phyloP scores from a whole-genome alignment of 1,140 invertebrate species.

The Chelonus insularis region DNA sequence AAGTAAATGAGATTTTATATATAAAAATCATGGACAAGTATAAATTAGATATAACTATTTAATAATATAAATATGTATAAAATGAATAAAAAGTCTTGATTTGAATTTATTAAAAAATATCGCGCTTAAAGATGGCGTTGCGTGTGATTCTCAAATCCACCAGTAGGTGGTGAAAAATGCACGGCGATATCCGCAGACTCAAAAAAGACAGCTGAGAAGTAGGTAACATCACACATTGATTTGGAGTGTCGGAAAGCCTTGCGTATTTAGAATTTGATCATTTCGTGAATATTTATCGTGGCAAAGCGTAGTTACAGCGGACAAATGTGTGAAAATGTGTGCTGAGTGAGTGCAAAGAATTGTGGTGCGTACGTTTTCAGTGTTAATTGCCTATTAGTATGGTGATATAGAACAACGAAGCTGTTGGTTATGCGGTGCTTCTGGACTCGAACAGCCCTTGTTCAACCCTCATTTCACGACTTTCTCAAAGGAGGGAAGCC shows the following conservation, averaged over 20 bases:
- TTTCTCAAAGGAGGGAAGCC: conserved; percentile 36
- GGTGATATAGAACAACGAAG: conserved; percentile 26
- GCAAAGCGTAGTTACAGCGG: too few species aligned
- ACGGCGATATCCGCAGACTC: conserved; percentile 48
- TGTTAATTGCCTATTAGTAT: neutral
- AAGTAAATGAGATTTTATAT: too few species aligned
- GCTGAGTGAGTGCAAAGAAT: too few species aligned
- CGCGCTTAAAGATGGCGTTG: neutral
- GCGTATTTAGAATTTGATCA: conserved; percentile 4
- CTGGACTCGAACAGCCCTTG: conserved; percentile 38
- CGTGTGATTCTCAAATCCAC: conserved; percentile 18
- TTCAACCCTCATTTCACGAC: conserved; percentile 43
- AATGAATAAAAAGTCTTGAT: too few species aligned
- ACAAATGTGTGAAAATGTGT: too few species aligned
- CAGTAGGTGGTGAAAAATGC: conserved; percentile 34
- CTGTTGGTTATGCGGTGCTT: conserved; percentile 45
- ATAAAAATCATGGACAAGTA: too few species aligned
- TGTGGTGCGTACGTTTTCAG: too few species aligned
- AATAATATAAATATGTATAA: too few species aligned
- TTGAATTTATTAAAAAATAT: too few species aligned
- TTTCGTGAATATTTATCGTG: too few species aligned
- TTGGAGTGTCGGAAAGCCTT: conserved; percentile 34
- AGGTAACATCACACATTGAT: conserved; percentile 53
- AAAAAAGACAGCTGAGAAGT: conserved; percentile 55
- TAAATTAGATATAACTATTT: too few species aligned